Evolutionary conservation across 2,113 vertebrate species (phyloP).

Genomic region (Neolamprologus tretocephalus): DNA sequence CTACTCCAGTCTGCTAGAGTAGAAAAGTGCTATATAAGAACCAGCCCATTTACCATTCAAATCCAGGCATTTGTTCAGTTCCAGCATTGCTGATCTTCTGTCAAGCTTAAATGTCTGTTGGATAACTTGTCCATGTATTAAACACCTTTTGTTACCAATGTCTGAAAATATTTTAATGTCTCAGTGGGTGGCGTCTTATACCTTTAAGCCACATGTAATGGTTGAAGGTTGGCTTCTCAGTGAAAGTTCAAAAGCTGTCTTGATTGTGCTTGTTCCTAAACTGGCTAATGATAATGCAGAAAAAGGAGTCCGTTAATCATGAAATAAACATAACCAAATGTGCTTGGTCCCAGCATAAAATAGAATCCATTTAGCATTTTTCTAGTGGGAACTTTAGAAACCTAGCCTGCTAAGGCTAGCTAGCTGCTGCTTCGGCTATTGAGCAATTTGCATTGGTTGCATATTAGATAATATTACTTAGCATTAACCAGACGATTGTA

Average conservation of each 20-base stretch:
- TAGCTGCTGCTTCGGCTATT: background rate
- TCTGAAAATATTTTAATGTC: background rate
- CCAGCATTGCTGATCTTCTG: background rate
- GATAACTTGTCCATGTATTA: background rate
- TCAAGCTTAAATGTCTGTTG: background rate
- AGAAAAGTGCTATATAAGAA: background rate
- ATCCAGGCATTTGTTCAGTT: background rate
- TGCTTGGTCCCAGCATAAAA: background rate
- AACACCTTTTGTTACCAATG: background rate
- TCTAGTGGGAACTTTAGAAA: background rate
- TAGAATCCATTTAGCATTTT: background rate
- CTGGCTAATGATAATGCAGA: background rate
- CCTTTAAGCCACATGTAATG: background rate
- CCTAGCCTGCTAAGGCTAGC: background rate
- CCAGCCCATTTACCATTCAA: background rate
- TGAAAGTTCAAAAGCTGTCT: background rate
- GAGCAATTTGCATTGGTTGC: background rate
- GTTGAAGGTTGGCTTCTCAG: background rate
- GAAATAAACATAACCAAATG: background rate
- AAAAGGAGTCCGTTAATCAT: background rate
- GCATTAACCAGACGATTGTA: background rate
- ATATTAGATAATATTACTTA: background rate
- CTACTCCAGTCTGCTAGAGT: background rate
- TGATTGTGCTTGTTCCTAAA: background rate
- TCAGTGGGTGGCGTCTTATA: background rate